phyloP scores from a whole-genome alignment of 2,888 invertebrate species.

The Pedicia rivosa region DNA sequence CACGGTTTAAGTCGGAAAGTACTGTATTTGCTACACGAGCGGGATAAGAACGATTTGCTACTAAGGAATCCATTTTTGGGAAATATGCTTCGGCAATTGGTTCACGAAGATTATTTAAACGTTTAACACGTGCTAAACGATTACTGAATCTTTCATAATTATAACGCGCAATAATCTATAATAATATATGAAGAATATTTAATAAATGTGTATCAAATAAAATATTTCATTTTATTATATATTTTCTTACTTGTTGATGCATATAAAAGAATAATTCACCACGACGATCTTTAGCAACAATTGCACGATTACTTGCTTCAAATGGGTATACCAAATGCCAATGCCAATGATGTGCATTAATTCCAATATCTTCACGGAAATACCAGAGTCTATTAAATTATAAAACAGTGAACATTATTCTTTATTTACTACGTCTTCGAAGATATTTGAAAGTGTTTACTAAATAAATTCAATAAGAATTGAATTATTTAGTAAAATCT shows the following conservation, averaged over 20 bases:
- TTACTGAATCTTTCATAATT: constrained; percentile 63
- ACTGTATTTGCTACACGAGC: constrained; percentile 42
- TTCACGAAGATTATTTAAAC: constrained; percentile 46
- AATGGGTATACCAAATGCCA: constrained; percentile 58
- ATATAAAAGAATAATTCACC: constrained; percentile 68
- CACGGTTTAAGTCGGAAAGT: constrained; percentile 46
- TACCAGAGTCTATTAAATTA: constrained; percentile 71
- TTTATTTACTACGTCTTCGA: too few relatives aligned
- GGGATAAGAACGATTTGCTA: constrained; percentile 61
- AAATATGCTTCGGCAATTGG: constrained; percentile 68
- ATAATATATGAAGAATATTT: background rate
- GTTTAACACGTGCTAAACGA: constrained; percentile 42
- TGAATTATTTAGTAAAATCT: too few relatives aligned
- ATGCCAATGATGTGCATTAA: constrained; percentile 39
- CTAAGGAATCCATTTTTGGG: constrained; percentile 65
- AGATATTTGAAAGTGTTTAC: too few relatives aligned
- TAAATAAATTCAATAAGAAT: too few relatives aligned
- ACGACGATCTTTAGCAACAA: constrained; percentile 53
- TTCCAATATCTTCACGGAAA: constrained; percentile 36
- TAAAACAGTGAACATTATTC: too few relatives aligned
- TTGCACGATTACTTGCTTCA: constrained; percentile 39
- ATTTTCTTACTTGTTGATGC: constrained; percentile 49
- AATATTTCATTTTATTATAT: too few relatives aligned
- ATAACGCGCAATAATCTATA: constrained; percentile 39
- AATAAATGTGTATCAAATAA: background rate